Conservation (phyloP, 2,888 invertebrate species). For the Cataglyphis altisquamis region DNA sequence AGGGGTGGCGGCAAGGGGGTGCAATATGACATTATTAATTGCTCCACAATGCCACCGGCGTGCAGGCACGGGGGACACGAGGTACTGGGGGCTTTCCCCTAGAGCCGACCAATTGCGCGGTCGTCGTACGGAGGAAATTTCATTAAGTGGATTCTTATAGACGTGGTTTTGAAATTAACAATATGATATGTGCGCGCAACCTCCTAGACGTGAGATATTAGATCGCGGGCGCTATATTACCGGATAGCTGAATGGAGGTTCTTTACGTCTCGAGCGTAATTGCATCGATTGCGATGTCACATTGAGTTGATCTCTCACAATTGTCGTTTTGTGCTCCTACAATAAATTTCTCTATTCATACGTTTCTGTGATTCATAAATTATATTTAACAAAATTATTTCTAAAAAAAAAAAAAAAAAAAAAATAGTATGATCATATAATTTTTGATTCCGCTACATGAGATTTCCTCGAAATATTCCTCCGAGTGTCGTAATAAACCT, state of each 20-base stretch:
- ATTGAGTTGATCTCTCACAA: no score
- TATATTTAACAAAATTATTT: background rate
- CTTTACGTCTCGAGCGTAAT: slow-evolving; percentile 33
- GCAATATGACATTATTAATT: slow-evolving; percentile 85
- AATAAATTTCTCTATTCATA: background rate
- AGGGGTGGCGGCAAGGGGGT: slow-evolving; percentile 70
- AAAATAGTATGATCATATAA: background rate
- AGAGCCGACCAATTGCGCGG: slow-evolving; percentile 77
- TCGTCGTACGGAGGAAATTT: slow-evolving; percentile 81
- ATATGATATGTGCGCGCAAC: slow-evolving; percentile 80
- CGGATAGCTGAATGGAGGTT: slow-evolving; percentile 54
- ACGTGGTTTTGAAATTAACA: slow-evolving; percentile 84
- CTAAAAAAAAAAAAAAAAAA: no score
- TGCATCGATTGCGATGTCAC: slow-evolving; percentile 17
- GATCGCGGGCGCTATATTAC: slow-evolving; percentile 67
- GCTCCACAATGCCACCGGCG: slow-evolving; percentile 81
- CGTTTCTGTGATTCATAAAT: background rate
- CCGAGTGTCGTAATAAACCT: slow-evolving; percentile 25
- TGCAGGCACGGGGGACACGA: slow-evolving; percentile 67
- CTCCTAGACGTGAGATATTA: slow-evolving; percentile 76
- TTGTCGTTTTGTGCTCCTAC: background rate
- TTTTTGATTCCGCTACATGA: background rate
- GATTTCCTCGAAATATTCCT: slow-evolving; percentile 40
- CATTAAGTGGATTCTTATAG: slow-evolving; percentile 85
- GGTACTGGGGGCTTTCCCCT: slow-evolving; percentile 70